phyloP scores from a whole-genome alignment of 2,797 vertebrate genomes.

The Harpagifer antarcticus region DNA sequence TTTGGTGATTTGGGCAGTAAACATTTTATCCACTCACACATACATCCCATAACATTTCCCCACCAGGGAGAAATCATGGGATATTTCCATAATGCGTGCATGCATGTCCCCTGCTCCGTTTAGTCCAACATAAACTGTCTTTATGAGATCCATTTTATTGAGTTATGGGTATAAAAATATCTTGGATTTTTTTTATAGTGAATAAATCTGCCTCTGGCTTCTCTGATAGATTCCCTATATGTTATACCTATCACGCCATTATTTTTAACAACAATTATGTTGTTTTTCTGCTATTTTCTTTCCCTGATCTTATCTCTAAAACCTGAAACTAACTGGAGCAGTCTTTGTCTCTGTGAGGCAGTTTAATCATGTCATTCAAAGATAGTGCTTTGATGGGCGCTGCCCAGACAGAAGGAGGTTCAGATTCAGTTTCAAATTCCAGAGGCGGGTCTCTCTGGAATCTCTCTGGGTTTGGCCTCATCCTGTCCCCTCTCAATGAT shows the following conservation, averaged over 20 bases:
- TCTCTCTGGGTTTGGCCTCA: slow-evolving; percentile 53
- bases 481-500: slow-evolving; percentile 30
- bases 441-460: slow-evolving; percentile 68
- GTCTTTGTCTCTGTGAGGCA: neutral
- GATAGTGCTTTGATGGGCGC: slow-evolving; percentile 41
- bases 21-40: too few species aligned
- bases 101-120: too few species aligned
- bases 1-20: neutral
- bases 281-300: slow-evolving; percentile 11
- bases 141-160: too few species aligned
- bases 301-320: slow-evolving; percentile 9
- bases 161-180: too few species aligned
- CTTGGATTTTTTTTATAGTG: too few species aligned
- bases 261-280: neutral
- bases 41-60: too few species aligned
- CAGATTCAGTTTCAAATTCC: slow-evolving; percentile 64
- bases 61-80: too few species aligned
- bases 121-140: too few species aligned
- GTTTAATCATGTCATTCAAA: slow-evolving; percentile 37
- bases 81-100: too few species aligned
- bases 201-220: too few species aligned
- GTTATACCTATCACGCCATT: too few species aligned
- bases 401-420: slow-evolving; percentile 46
- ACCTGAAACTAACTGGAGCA: neutral
- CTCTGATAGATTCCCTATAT: too few species aligned